phyloP scores from a whole-genome alignment of 2,113 vertebrate genomes.

The Osmerus mordax region DNA sequence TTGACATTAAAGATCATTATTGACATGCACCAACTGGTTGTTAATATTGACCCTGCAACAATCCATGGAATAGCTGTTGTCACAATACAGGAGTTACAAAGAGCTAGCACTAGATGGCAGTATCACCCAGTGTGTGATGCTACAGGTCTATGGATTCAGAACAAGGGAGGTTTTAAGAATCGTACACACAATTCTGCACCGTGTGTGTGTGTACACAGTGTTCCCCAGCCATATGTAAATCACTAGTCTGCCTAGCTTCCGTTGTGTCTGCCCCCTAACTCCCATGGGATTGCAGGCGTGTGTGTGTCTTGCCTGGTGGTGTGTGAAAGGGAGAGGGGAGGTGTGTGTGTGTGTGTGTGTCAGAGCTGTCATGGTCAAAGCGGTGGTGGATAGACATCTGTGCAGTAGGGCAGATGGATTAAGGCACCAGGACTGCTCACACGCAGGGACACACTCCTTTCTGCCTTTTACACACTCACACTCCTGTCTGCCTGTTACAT shows the following conservation, averaged over 20 bases:
- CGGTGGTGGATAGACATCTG: conserved; percentile 14
- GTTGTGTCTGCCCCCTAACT: conserved; percentile 50
- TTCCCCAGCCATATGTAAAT: conserved; percentile 59
- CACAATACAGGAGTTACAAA: not conserved
- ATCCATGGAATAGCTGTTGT: not conserved
- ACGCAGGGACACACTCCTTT: not conserved
- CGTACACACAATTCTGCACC: conserved; percentile 16
- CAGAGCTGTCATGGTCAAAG: conserved; percentile 51
- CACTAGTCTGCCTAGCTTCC: conserved; percentile 50
- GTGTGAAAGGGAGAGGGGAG: conserved; percentile 19
- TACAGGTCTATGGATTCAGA: not conserved
- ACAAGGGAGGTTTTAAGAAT: not conserved
- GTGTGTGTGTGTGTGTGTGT: conserved; percentile 23
- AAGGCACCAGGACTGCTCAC: not conserved
- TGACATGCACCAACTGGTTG: conserved; percentile 60
- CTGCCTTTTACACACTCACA: not conserved
- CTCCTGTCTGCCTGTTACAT: not conserved
- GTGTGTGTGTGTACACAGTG: conserved; percentile 13
- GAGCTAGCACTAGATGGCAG: not conserved
- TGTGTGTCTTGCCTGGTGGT: conserved; percentile 39
- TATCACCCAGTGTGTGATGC: not conserved
- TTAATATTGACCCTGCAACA: not conserved
- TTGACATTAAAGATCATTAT: conserved; percentile 91
- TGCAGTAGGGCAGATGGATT: conserved; percentile 12
- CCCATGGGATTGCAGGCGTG: conserved; percentile 45